Evolutionary conservation across 2,888 invertebrate species (phyloP).

Genomic region (Polymixis flavicincta): DNA sequence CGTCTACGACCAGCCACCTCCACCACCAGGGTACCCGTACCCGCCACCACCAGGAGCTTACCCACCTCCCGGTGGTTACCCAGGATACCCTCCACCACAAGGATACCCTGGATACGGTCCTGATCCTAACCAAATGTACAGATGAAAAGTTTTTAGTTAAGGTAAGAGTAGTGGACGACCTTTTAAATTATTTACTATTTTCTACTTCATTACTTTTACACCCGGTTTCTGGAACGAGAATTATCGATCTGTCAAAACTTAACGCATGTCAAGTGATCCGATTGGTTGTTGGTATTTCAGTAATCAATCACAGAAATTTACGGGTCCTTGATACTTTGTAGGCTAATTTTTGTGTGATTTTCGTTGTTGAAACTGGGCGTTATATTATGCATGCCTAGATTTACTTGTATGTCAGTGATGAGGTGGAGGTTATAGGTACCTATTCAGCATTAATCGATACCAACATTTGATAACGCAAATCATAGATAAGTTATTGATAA

Average conservation of each 20-base stretch:
- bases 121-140: conserved; percentile 71
- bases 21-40: conserved; percentile 75
- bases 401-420: conserved; percentile 16
- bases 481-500: conserved; percentile 45
- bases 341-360: neutral
- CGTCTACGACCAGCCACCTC: conserved; percentile 78
- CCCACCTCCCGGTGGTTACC: conserved; percentile 69
- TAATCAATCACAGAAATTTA: neutral
- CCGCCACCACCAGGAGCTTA: conserved; percentile 73
- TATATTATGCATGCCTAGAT: conserved; percentile 32
- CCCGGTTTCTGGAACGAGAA: neutral
- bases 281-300: neutral
- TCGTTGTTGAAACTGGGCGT: neutral
- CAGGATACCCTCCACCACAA: conserved; percentile 70
- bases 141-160: conserved; percentile 75
- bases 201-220: neutral
- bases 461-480: conserved; percentile 24
- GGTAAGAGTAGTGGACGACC: conserved; percentile 80
- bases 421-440: conserved; percentile 29
- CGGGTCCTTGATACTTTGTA: neutral
- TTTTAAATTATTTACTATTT: conserved; percentile 18
- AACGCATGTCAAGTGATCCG: neutral
- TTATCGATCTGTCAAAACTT: conserved; percentile 4
- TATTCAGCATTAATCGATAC: conserved; percentile 33
- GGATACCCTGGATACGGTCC: conserved; percentile 70